Percentiles rank a stretch among this genome's conserved stretches.
These are phyloP conservation scores for Syritta pipiens DNA, from an alignment of 2,888 invertebrate genomes.

Conservation along the genomic window DNA sequence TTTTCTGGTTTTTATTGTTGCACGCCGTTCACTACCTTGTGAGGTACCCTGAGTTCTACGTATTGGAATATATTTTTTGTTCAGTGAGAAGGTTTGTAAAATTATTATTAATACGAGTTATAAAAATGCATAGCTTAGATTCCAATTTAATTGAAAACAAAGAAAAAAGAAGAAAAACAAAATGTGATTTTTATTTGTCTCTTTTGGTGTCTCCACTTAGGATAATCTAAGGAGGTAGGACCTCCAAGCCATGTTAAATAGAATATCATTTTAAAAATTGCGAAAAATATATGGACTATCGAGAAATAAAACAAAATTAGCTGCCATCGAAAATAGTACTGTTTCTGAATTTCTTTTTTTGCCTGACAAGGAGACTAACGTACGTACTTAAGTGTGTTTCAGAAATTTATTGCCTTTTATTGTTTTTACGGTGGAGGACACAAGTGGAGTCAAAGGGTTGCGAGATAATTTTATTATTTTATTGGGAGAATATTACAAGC, in stretches of 20 bases:
- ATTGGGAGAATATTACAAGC: not conserved
- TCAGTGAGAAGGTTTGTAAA: slow-evolving; percentile 32
- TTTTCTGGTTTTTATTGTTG: slow-evolving; percentile 26
- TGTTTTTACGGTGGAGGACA: slow-evolving; percentile 1
- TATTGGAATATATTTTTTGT: slow-evolving; percentile 19
- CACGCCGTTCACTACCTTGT: slow-evolving; percentile 24
- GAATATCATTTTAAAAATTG: slow-evolving; percentile 25
- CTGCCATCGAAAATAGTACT: slow-evolving; percentile 10
- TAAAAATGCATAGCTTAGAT: slow-evolving; percentile 58
- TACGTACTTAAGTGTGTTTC: not conserved
- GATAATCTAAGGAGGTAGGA: not conserved
- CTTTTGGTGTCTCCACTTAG: slow-evolving; percentile 26
- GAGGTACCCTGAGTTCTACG: slow-evolving; percentile 40
- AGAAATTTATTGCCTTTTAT: slow-evolving; percentile 1
- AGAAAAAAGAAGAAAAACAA: slow-evolving; percentile 1
- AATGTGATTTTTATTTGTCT: slow-evolving; percentile 30
- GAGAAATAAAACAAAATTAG: slow-evolving; percentile 28
- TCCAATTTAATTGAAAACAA: slow-evolving; percentile 47
- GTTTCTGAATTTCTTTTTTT: not conserved
- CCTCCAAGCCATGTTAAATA: slow-evolving; percentile 4
- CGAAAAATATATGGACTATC: slow-evolving; percentile 17
- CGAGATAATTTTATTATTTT: slow-evolving; percentile 2
- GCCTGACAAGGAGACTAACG: not conserved
- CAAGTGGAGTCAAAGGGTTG: not conserved
- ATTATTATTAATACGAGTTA: slow-evolving; percentile 55